Conservation (phyloP, 2,797 vertebrate genomes). For the Sebastes variabilis region DNA sequence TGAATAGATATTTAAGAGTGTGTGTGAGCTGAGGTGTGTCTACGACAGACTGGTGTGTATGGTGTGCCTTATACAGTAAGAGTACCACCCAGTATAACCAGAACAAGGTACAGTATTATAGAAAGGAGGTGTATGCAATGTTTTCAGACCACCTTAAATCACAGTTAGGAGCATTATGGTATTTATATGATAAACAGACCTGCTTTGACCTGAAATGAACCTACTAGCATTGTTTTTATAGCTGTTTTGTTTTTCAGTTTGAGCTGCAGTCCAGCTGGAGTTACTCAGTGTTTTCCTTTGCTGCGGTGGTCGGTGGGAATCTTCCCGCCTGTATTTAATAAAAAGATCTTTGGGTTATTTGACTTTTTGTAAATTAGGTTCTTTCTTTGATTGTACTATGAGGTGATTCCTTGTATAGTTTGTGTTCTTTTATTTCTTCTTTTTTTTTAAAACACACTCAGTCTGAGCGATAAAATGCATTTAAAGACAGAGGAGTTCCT, state of each 20-base stretch:
- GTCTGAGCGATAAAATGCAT: slow-evolving; percentile 33
- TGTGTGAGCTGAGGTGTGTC: slow-evolving; percentile 37
- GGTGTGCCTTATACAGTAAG: slow-evolving; percentile 69
- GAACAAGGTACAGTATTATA: slow-evolving; percentile 47
- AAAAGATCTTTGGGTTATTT: slow-evolving; percentile 12
- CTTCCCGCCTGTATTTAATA: slow-evolving; percentile 28
- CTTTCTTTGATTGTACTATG: slow-evolving; percentile 41
- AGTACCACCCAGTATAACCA: slow-evolving; percentile 35
- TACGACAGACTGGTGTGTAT: slow-evolving; percentile 1
- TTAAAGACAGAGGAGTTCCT: slow-evolving; percentile 48
- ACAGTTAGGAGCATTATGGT: neutral
- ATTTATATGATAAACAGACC: slow-evolving; percentile 13
- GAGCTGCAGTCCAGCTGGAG: slow-evolving; percentile 27
- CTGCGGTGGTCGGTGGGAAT: slow-evolving; percentile 17
- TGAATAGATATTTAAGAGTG: neutral
- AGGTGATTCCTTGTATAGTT: slow-evolving; percentile 39
- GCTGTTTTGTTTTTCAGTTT: slow-evolving; percentile 7
- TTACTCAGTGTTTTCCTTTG: slow-evolving; percentile 36
- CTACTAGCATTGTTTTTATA: neutral
- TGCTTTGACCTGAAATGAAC: slow-evolving; percentile 32
- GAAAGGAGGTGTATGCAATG: slow-evolving; percentile 19
- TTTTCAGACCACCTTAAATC: slow-evolving; percentile 23
- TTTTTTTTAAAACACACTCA: slow-evolving; percentile 6
- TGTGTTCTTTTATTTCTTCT: neutral
- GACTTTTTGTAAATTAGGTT: slow-evolving; percentile 36